These are phyloP conservation scores for Bhutanitis thaidina DNA, from an alignment of 2,888 invertebrate genomes.

Conservation along the genomic window DNA sequence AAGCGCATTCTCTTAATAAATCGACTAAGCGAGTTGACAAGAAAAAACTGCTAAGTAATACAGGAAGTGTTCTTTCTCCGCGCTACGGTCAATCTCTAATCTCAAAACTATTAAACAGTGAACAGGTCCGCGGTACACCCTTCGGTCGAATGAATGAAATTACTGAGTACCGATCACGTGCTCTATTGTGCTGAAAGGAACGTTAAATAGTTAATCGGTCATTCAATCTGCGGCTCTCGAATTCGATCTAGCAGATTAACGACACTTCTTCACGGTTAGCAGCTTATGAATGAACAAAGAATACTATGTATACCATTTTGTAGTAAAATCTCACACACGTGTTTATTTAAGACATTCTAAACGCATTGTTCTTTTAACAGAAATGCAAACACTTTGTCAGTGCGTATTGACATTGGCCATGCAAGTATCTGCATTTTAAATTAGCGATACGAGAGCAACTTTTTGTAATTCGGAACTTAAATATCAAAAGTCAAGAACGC, in stretches of 20 bases:
- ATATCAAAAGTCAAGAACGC: constrained; percentile 22
- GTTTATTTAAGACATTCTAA: constrained; percentile 31
- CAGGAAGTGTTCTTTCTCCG: constrained; percentile 13
- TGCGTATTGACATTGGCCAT: too few species aligned
- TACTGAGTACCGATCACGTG: constrained; percentile 56
- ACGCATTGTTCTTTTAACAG: constrained; percentile 9
- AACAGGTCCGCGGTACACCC: constrained; percentile 43
- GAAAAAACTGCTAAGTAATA: constrained; percentile 14
- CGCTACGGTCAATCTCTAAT: constrained; percentile 36
- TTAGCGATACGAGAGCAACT: constrained; percentile 7
- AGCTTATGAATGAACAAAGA: constrained; percentile 58
- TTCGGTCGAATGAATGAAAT: constrained; percentile 59
- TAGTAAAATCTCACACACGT: constrained; percentile 46
- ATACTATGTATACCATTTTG: constrained; percentile 46
- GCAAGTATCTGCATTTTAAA: neutral
- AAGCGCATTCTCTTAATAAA: neutral
- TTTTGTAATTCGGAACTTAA: constrained; percentile 15
- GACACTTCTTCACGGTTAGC: constrained; percentile 48
- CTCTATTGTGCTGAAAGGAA: constrained; percentile 64
- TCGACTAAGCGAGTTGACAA: neutral
- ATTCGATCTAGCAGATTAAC: constrained; percentile 51
- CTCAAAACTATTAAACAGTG: constrained; percentile 34
- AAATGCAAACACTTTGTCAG: neutral
- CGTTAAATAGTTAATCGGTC: constrained; percentile 67
- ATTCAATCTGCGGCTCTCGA: constrained; percentile 52